phyloP scores from a whole-genome alignment of 2,113 vertebrate genomes.

The Manacus vitellinus region DNA sequence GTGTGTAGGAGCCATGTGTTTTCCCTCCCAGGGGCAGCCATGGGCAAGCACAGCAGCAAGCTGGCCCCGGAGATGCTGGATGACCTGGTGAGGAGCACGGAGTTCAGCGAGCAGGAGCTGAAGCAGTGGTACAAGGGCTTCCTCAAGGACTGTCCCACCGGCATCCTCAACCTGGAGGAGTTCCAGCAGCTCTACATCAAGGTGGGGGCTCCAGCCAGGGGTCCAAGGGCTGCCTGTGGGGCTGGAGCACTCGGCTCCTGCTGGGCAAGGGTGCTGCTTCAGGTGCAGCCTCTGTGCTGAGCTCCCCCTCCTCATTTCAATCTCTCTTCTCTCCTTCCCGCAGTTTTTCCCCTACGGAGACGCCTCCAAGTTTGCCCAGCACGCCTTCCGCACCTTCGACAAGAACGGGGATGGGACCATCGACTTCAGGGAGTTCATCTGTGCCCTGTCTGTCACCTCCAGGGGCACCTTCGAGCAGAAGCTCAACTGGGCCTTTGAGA shows the following conservation, averaged over 20 bases:
- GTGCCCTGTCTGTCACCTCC: constrained; percentile 94
- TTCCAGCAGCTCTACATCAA: constrained; percentile 99
- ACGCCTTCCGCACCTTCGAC: constrained; percentile 96
- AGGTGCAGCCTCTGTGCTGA: accelerated
- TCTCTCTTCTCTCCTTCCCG: background rate
- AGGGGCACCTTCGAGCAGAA: constrained; percentile 98
- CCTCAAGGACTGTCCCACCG: constrained; percentile 95
- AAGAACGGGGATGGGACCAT: constrained; percentile 97
- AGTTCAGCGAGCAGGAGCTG: constrained; percentile 96
- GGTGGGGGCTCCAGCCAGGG: constrained; percentile 54
- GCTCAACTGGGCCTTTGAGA: constrained; percentile 98
- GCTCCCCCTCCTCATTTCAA: accelerated
- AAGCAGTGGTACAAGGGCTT: constrained; percentile 99
- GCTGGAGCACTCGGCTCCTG: background rate
- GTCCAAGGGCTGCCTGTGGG: accelerated
- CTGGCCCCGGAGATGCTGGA: constrained; percentile 95
- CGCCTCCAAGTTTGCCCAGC: constrained; percentile 97
- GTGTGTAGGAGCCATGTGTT: accelerated
- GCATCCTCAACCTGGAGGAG: constrained; percentile 96
- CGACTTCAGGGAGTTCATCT: constrained; percentile 99
- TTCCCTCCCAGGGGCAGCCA: constrained; percentile 68
- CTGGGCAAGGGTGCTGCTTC: background rate
- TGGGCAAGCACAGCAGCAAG: constrained; percentile 98
- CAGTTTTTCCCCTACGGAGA: constrained; percentile 98
- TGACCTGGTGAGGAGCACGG: constrained; percentile 92